Evolutionary conservation across 1,140 invertebrate genomes (phyloP).

Genomic region (Drosophila virilis): DNA sequence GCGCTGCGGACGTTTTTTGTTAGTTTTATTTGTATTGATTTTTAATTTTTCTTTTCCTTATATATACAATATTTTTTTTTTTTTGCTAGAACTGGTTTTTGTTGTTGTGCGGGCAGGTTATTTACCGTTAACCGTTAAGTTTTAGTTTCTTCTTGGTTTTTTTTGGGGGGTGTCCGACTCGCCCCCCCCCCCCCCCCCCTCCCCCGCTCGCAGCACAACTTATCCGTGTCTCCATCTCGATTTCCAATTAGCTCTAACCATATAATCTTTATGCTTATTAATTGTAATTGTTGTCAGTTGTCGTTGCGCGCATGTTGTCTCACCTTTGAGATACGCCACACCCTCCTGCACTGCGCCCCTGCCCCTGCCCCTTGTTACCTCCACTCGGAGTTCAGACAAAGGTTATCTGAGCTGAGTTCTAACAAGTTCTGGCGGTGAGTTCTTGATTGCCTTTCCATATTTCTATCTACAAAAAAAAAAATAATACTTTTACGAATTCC

Average conservation of each 20-base stretch:
- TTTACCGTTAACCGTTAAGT: slow-evolving; percentile 5
- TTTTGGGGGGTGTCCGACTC: background rate
- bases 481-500: background rate
- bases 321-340: slow-evolving; percentile 28
- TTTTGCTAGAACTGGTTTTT: slow-evolving; percentile 35
- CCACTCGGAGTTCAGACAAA: background rate
- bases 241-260: background rate
- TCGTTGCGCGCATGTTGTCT: slow-evolving; percentile 36
- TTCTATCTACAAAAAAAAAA: background rate
- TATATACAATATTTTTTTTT: slow-evolving; percentile 26
- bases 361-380: background rate
- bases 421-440: slow-evolving; percentile 14
- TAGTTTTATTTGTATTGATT: slow-evolving; percentile 12
- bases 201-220: too few species aligned
- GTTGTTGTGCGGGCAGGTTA: background rate
- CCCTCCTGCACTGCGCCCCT: background rate
- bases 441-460: slow-evolving; percentile 18
- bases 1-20: background rate
- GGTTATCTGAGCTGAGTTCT: slow-evolving; percentile 11
- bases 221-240: too few species aligned
- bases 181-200: too few species aligned
- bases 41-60: slow-evolving; percentile 13
- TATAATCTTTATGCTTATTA: slow-evolving; percentile 12
- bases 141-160: slow-evolving; percentile 2
- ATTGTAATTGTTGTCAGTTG: slow-evolving; percentile 22